A percentile compares a stretch with the other conserved stretches of the same genome.
These are phyloP conservation scores for Neodiprion lecontei DNA, from an alignment of 1,140 invertebrate species.

Conservation along the genomic window DNA sequence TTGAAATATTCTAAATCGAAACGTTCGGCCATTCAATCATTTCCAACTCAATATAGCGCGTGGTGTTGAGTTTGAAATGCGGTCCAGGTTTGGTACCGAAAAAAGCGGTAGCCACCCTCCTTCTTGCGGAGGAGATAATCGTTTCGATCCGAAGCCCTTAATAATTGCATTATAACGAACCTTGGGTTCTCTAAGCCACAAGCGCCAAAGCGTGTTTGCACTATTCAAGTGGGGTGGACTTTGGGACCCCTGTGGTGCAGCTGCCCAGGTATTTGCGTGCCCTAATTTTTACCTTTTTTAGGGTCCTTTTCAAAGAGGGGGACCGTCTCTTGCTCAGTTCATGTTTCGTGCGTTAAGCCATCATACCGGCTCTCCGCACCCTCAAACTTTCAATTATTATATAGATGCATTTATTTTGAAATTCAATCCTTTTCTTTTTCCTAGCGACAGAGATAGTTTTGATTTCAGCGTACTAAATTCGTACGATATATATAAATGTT, in stretches of 20 bases:
- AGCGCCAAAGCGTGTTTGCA: constrained; percentile 4
- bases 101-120: not conserved
- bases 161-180: constrained; percentile 7
- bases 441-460: too few species aligned
- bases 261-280: constrained; percentile 54
- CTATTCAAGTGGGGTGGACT: constrained; percentile 2
- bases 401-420: not conserved
- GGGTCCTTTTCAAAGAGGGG: constrained; percentile 21
- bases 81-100: not conserved
- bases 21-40: too few species aligned
- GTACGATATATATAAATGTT: too few species aligned
- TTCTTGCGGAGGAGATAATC: not conserved
- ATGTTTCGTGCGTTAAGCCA: constrained; percentile 7
- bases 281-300: constrained; percentile 38
- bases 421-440: too few species aligned
- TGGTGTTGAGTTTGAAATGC: not conserved
- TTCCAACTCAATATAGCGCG: not conserved
- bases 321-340: constrained; percentile 45
- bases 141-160: not conserved
- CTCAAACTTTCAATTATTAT: not conserved
- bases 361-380: not conserved
- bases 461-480: too few species aligned
- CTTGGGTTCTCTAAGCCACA: constrained; percentile 3
- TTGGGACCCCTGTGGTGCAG: constrained; percentile 41
- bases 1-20: too few species aligned